phyloP scores from a whole-genome alignment of 2,888 invertebrate genomes.

The Panorpa germanica region DNA sequence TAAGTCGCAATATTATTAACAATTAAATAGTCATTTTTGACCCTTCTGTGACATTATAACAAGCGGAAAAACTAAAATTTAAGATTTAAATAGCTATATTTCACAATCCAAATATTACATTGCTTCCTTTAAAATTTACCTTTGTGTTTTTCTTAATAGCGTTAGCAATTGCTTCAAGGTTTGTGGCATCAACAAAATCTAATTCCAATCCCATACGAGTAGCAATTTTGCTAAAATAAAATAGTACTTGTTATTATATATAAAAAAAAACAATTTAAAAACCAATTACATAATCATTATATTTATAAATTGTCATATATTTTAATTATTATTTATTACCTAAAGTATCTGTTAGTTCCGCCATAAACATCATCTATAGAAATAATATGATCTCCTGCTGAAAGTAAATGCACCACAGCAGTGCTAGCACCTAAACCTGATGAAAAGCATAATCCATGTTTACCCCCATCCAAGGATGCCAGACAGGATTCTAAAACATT shows the following conservation, averaged over 20 bases:
- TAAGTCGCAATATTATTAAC: too few relatives aligned
- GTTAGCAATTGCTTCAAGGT: too few relatives aligned
- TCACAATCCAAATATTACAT: conserved; percentile 7
- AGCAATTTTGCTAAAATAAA: conserved; percentile 39
- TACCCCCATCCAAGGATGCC: conserved; percentile 77
- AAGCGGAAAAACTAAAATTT: too few relatives aligned
- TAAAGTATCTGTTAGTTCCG: conserved; percentile 62
- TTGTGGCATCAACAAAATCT: too few relatives aligned
- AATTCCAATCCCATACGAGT: too few relatives aligned
- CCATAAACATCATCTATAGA: conserved; percentile 90
- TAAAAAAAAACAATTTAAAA: too few relatives aligned
- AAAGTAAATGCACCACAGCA: conserved; percentile 53
- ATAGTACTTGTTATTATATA: too few relatives aligned
- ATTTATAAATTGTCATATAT: not conserved
- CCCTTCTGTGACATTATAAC: too few relatives aligned
- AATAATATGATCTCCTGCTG: conserved; percentile 75
- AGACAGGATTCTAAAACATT: conserved; percentile 74
- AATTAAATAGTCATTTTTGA: too few relatives aligned
- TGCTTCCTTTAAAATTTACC: conserved; percentile 3
- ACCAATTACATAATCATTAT: not conserved
- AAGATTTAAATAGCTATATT: too few relatives aligned
- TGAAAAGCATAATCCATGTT: conserved; percentile 64
- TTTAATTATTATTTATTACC: conserved; percentile 20
- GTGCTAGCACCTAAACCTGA: conserved; percentile 84
- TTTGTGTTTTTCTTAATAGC: too few relatives aligned